A percentile compares a stretch with the other conserved stretches of the same genome.
These are phyloP conservation scores for Synergus umbraculus DNA, from an alignment of 2,888 invertebrate species.

Conservation along the genomic window DNA sequence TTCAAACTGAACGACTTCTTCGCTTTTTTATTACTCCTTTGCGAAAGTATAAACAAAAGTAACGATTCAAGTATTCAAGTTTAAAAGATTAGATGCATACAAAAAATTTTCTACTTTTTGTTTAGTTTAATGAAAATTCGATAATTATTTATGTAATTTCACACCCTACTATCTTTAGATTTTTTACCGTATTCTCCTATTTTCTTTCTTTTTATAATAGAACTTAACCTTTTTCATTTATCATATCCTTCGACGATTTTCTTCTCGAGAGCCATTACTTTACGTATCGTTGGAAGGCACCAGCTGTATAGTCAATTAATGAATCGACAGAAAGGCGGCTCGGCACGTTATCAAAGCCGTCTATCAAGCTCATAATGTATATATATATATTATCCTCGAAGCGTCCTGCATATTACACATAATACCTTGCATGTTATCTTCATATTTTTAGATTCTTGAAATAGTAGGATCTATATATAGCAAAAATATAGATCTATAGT, in stretches of 20 bases:
- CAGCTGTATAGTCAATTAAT: slow-evolving; percentile 35
- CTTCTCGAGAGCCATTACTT: slow-evolving; percentile 2
- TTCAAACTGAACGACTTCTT: too few species aligned
- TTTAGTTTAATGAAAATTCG: too few species aligned
- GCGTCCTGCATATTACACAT: not conserved
- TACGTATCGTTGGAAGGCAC: slow-evolving; percentile 18
- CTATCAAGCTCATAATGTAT: slow-evolving; percentile 15
- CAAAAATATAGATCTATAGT: not conserved
- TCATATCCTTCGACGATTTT: not conserved
- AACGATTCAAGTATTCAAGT: too few species aligned
- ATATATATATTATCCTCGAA: not conserved
- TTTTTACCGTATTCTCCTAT: too few species aligned
- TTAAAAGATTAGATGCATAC: too few species aligned
- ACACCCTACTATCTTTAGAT: too few species aligned
- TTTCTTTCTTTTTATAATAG: too few species aligned
- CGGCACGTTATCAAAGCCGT: slow-evolving; percentile 27
- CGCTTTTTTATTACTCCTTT: too few species aligned
- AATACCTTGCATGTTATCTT: not conserved
- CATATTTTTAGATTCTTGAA: slow-evolving; percentile 14
- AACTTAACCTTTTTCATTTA: not conserved
- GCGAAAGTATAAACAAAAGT: too few species aligned
- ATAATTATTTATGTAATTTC: too few species aligned
- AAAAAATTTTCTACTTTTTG: too few species aligned
- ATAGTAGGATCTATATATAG: not conserved
- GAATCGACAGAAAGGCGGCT: slow-evolving; percentile 22